Evolutionary conservation across 2,888 invertebrate genomes (phyloP).

Genomic region (Corbicula japonica): DNA sequence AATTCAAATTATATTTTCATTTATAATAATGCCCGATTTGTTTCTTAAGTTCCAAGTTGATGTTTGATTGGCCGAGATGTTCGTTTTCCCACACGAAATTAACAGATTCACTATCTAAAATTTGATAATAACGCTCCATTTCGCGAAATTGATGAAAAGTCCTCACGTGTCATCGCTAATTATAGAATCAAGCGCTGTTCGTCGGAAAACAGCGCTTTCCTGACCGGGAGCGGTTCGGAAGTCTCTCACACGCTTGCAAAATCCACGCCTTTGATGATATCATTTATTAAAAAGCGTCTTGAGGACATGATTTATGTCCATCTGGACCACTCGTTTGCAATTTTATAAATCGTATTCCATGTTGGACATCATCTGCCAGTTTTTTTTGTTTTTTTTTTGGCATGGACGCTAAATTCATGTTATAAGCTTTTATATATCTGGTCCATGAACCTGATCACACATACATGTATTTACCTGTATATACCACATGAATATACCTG

Average conservation of each 20-base stretch:
- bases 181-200: constrained; percentile 23
- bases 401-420: no score
- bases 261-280: constrained; percentile 14
- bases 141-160: constrained; percentile 17
- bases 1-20: constrained; percentile 17
- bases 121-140: constrained; percentile 25
- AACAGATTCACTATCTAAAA: constrained; percentile 12
- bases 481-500: no score
- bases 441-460: no score
- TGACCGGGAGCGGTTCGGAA: constrained; percentile 17
- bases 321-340: no score
- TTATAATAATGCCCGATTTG: neutral
- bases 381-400: no score
- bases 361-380: no score
- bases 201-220: neutral
- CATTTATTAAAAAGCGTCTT: constrained; percentile 28
- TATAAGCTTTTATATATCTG: no score
- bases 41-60: neutral
- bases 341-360: no score
- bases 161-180: constrained; percentile 20
- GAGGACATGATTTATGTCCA: constrained; percentile 23
- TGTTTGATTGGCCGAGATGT: constrained; percentile 20
- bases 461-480: no score
- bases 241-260: constrained; percentile 14
- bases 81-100: constrained; percentile 29